Evolutionary conservation across 1,140 invertebrate genomes (phyloP), one percentile per base, ranked within the genome.

Genomic region (Protaetia brevitarsis): DNA sequence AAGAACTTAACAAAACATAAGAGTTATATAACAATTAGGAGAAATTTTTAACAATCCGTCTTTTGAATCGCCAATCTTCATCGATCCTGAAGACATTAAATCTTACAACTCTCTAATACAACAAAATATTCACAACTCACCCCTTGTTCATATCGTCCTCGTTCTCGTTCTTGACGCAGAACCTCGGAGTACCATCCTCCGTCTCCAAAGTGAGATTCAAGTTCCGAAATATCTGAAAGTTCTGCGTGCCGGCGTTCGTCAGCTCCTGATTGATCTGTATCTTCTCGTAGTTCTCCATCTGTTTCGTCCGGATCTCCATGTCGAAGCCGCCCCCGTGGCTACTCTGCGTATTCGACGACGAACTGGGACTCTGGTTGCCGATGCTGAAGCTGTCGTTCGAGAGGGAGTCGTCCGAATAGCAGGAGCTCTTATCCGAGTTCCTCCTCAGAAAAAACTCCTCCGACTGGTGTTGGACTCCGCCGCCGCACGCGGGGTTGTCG

Each of bases 341-440:
- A n/a, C 72, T 74, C 57, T 77, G 75, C 0, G 75, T 76, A 8
- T 73, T 73, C 41, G 75, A 76, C 3, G 71, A 73, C 6, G 65
- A 66, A 62, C 74, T 76, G 2, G 75, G 75, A 63, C 77, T 77
- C 41, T 78, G 75, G 30, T 77, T 76, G 4, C 76, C 75, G 2
- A 77, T 67, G 58, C 76, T 77, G 11, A 74, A 62, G 58, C 71
- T 74, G 68, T 88, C 87, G 57, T 87, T 87, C 66, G 86, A 87
- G 1, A 88, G 69, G 2, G 85, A 87, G 73, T 88, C 87, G 34
- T 88, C 87, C 2, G 86, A 87, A 73, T 87, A 88, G 41, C 85
- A 86, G 6, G 87, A 74, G n/a, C 84, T 85, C 67, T 85, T 87
- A 69, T 87, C 86, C 2, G 74, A 76, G 66, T 78, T 79, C 8